Conservation (phyloP, 2,113 vertebrate genomes). For the Coptodon bakossiorum region DNA sequence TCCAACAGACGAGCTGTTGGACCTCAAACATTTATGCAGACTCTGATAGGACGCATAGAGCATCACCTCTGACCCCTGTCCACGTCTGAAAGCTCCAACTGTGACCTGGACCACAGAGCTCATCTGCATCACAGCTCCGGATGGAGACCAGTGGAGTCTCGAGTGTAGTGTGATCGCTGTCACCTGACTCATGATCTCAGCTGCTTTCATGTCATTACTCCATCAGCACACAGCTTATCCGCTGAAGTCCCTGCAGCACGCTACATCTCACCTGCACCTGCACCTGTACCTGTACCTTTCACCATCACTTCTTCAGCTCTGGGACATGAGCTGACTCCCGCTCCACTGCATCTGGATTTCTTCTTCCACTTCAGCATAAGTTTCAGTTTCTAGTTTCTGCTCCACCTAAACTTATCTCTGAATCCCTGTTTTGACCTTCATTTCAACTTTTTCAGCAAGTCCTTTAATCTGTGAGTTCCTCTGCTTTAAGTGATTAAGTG, state of each 20-base stretch:
- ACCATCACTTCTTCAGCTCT: neutral
- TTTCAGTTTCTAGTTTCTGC: neutral
- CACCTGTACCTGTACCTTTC: neutral
- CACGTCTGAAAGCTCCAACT: neutral
- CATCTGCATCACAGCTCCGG: neutral
- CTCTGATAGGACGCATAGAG: neutral
- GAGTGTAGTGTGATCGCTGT: neutral
- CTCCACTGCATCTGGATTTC: neutral
- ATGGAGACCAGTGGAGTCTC: neutral
- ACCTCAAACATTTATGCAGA: neutral
- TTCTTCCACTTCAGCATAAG: neutral
- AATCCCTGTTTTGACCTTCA: neutral
- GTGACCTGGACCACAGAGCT: neutral
- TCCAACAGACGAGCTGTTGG: neutral
- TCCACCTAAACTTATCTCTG: neutral
- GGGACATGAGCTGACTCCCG: neutral
- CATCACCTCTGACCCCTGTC: neutral
- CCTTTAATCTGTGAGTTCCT: neutral
- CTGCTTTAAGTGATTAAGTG: neutral
- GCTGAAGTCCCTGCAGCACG: neutral
- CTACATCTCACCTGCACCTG: neutral
- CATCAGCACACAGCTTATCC: neutral
- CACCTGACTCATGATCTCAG: neutral
- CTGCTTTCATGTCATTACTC: neutral
- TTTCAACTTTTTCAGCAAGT: neutral